Conservation (phyloP, 2,797 vertebrate species). For the Petrocephalus sullivani region DNA sequence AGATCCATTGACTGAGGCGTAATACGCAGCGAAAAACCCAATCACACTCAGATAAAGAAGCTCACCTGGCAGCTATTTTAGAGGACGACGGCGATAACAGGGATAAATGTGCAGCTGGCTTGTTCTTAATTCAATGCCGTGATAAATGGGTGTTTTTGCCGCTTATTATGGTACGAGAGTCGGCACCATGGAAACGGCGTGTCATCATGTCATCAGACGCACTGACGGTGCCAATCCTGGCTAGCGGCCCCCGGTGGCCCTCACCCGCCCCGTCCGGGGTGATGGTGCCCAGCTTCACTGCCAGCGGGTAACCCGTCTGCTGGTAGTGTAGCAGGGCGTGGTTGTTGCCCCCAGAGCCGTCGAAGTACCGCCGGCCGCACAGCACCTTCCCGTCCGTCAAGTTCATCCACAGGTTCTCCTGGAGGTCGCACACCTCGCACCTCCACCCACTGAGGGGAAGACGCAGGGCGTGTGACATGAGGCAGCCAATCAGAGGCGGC, state of each 20-base stretch:
- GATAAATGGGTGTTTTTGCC: background rate
- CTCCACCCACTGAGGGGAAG: slow-evolving; percentile 78
- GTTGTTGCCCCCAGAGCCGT: slow-evolving; percentile 94
- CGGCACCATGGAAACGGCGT: background rate
- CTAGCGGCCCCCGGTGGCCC: background rate
- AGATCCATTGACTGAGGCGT: background rate
- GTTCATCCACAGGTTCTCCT: slow-evolving; percentile 97
- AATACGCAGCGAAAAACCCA: background rate
- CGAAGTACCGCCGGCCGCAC: slow-evolving; percentile 93
- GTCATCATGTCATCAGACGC: background rate
- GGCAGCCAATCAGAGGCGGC: background rate
- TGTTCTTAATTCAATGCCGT: background rate
- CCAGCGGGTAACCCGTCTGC: slow-evolving; percentile 84
- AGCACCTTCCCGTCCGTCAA: slow-evolving; percentile 89
- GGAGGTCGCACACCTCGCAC: slow-evolving; percentile 90
- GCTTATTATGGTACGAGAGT: background rate
- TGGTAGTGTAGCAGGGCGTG: slow-evolving; percentile 88
- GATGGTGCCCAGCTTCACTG: slow-evolving; percentile 96
- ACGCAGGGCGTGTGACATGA: background rate
- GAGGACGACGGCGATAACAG: background rate
- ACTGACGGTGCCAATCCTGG: background rate
- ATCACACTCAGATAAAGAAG: background rate
- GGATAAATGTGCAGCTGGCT: background rate
- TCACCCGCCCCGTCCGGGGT: slow-evolving; percentile 92
- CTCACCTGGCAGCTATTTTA: background rate